phyloP scores from a whole-genome alignment of 1,140 invertebrate genomes.

The Pseudomyrmex gracilis region DNA sequence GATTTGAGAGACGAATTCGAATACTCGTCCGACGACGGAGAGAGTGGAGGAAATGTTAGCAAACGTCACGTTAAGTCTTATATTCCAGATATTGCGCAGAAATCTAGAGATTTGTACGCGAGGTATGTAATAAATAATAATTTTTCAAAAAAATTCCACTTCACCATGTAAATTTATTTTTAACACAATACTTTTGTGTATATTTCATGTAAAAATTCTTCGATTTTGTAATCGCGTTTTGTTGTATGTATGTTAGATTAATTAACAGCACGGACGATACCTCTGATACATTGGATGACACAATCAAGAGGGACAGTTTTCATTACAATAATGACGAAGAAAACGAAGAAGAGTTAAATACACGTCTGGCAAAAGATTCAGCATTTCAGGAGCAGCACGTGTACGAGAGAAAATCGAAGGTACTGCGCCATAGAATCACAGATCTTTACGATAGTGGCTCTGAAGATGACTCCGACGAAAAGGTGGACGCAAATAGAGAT shows the following conservation, averaged over 20 bases:
- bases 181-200: neutral
- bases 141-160: neutral
- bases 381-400: constrained; percentile 48
- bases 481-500: constrained; percentile 40
- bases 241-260: constrained; percentile 56
- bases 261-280: constrained; percentile 57
- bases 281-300: constrained; percentile 40
- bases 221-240: neutral
- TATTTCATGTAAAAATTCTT: constrained; percentile 1
- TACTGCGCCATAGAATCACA: constrained; percentile 34
- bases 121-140: constrained; percentile 61
- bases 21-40: constrained; percentile 65
- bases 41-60: constrained; percentile 54
- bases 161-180: neutral
- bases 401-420: constrained; percentile 46
- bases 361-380: constrained; percentile 27
- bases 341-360: constrained; percentile 16
- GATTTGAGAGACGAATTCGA: constrained; percentile 61
- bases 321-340: constrained; percentile 33
- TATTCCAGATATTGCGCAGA: constrained; percentile 36
- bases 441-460: constrained; percentile 59
- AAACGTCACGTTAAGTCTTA: constrained; percentile 39
- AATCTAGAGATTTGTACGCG: constrained; percentile 73
- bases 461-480: constrained; percentile 55
- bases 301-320: neutral